Base-by-base conservation (phyloP, 2,888 invertebrate species). In the Mongoloraphidia duomilia region DNA sequence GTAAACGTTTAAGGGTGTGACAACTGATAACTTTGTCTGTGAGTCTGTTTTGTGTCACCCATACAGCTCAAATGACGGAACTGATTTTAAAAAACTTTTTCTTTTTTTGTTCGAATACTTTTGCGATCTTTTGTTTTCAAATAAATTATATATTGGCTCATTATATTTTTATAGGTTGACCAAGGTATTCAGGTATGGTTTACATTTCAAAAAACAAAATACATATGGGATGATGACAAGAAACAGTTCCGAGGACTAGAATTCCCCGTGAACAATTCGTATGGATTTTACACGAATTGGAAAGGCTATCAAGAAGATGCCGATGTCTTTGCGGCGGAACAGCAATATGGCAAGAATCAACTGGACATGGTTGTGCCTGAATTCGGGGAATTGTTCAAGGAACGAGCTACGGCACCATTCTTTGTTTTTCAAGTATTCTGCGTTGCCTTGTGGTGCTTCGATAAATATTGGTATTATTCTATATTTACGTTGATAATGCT, bases 391-490 rank as follows among this genome's bases (percentile, higher is more conserved):
- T 72, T 99, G 13, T 98, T 99, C 65, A 87, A 85, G 59, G 98
- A 99, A 70, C 75, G 98, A 58, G 98, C 98, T 1, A 96, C 97
- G 0, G 97, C 98, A 0, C 98, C 98, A 2, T 99, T 99, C 70
- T 99, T 99, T 69, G 96, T 99, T 6, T 99, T 99, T 68, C 98
- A 99, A 84, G 92, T 98, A 50, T 97, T 99, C 66, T 98, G 97
- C 63, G 97, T 98, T 42, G 90, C 86, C 10, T 73, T 99, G 3
- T 99, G 98, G 98, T 99, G 98, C 70, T 73, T 99, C 56, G 98
- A 99, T 65, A 95, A 95, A 64, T 97, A 95, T 68, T 95, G 95
- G 95, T 90, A 95, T 66, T 97, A 96, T 67, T 94, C 93, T 47
- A 79, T 97, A 51, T 96, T 97, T 66, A 97, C 97, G 0, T 77